Conservation (phyloP, 2,888 invertebrate genomes). For the Arge pagana region DNA sequence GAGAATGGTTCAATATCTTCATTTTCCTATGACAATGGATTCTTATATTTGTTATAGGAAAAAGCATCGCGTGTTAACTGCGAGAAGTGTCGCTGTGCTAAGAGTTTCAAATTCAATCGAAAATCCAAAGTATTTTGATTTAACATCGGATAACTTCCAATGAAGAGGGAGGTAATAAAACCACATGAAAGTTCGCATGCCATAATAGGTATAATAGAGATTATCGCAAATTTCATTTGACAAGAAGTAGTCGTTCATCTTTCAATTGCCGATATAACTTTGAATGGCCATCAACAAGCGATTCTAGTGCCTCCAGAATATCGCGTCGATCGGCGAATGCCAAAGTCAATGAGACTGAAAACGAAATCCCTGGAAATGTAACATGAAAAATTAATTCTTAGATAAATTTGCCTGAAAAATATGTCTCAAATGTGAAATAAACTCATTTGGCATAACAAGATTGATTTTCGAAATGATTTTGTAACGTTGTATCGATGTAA, state of each 20-base stretch:
- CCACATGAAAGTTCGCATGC: background rate
- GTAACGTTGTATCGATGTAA: too few species aligned
- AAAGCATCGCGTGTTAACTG: slow-evolving; percentile 2
- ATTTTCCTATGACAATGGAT: too few species aligned
- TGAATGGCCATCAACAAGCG: background rate
- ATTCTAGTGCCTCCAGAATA: background rate
- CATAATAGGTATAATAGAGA: background rate
- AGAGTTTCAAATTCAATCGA: background rate
- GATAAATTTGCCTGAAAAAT: too few species aligned
- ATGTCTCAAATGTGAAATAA: too few species aligned
- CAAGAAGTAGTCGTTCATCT: slow-evolving; percentile 1
- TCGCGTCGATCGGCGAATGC: background rate
- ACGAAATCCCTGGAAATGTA: too few species aligned
- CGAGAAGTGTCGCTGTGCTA: slow-evolving; percentile 6
- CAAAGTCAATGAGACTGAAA: background rate
- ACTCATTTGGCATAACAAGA: too few species aligned
- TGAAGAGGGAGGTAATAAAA: background rate
- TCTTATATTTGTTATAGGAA: background rate
- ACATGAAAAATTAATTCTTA: too few species aligned
- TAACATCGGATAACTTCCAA: slow-evolving; percentile 4
- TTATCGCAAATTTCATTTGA: background rate
- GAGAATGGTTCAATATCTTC: too few species aligned
- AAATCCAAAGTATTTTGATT: slow-evolving; percentile 1
- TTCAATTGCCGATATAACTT: background rate
- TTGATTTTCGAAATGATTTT: too few species aligned